Conservation (phyloP, 2,888 invertebrate genomes). For the Hecatera dysodea region DNA sequence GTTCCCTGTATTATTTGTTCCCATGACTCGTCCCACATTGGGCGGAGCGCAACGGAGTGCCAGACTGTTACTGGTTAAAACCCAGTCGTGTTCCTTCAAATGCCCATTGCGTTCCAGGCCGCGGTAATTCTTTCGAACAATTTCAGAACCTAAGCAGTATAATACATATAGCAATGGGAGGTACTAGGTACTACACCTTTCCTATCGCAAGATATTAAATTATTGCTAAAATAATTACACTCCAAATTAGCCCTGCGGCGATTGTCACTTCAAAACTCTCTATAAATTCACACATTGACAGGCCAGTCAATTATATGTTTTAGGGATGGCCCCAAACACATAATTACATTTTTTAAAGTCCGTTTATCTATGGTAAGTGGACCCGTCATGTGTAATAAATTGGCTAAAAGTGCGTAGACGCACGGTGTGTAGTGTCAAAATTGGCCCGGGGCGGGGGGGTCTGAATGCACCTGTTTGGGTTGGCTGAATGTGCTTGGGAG, state of each 20-base stretch:
- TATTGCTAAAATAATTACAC: constrained; percentile 9
- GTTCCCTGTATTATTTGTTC: too few relatives aligned
- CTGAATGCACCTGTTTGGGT: constrained; percentile 46
- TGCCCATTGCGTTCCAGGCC: too few relatives aligned
- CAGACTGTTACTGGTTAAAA: too few relatives aligned
- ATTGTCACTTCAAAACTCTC: constrained; percentile 21
- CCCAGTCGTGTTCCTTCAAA: too few relatives aligned
- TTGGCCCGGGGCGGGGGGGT: constrained; percentile 20
- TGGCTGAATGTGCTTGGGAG: constrained; percentile 22
- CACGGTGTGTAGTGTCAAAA: constrained; percentile 46
- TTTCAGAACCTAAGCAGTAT: too few relatives aligned
- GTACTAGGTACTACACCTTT: background rate
- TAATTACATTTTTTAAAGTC: constrained; percentile 47
- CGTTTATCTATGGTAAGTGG: constrained; percentile 42
- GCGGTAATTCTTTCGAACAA: too few relatives aligned
- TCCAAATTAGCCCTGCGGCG: constrained; percentile 21
- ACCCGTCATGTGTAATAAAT: constrained; percentile 50
- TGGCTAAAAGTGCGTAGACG: constrained; percentile 32
- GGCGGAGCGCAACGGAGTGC: too few relatives aligned
- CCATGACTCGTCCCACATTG: too few relatives aligned
- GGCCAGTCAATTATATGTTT: constrained; percentile 37
- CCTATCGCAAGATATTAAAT: background rate
- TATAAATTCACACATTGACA: constrained; percentile 34
- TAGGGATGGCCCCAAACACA: constrained; percentile 32
- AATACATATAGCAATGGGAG: background rate